Evolutionary conservation across 2,888 invertebrate species (phyloP).

Genomic region (Volucella zonaria): DNA sequence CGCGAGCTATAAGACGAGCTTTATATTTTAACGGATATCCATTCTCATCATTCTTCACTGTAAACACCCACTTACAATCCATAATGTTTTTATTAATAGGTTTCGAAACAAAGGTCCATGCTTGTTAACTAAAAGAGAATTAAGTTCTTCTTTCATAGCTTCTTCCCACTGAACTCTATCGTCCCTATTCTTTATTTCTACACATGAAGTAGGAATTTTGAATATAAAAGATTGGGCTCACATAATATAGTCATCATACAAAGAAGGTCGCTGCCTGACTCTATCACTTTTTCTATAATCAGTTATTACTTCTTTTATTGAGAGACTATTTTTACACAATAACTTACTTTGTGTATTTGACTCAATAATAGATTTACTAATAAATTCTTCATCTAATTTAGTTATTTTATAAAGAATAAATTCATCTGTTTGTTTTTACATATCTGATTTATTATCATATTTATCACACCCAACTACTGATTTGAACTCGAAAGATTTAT

Average conservation of each 20-base stretch:
- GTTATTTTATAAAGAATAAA: conserved; percentile 31
- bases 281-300: conserved; percentile 36
- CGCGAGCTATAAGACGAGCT: too few relatives aligned
- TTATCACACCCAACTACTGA: conserved; percentile 36
- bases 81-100: too few relatives aligned
- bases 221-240: too few relatives aligned
- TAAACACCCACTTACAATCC: too few relatives aligned
- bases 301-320: background rate
- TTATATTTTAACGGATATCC: too few relatives aligned
- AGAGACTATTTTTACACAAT: background rate
- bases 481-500: conserved; percentile 40
- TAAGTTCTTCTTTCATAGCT: too few relatives aligned
- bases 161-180: conserved; percentile 63
- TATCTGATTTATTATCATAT: conserved; percentile 38
- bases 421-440: conserved; percentile 24
- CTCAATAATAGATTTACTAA: conserved; percentile 13
- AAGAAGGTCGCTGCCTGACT: conserved; percentile 26
- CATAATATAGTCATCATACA: conserved; percentile 53
- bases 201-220: conserved; percentile 60
- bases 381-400: conserved; percentile 25
- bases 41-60: too few relatives aligned
- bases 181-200: conserved; percentile 60
- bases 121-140: conserved; percentile 64
- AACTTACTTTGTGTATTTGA: conserved; percentile 6
- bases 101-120: conserved; percentile 63